Percentiles rank a stretch among this genome's conserved stretches.
Conservation (phyloP, 2,113 vertebrate genomes). For the Microcebus tavaratra region DNA sequence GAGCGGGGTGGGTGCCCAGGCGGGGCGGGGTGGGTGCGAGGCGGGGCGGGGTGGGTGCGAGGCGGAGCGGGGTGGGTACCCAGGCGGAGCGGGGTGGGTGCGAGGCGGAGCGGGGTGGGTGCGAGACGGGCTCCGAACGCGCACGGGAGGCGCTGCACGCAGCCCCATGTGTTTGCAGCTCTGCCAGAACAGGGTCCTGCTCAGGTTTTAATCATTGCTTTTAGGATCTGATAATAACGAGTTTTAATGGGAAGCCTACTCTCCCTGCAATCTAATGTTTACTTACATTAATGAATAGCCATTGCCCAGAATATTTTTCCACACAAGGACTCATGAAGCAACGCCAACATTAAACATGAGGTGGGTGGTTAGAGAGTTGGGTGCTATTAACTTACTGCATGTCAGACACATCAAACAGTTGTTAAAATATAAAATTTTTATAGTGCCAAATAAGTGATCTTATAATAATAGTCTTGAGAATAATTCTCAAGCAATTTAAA, state of each 20-base stretch:
- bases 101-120: no score
- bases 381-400: not conserved
- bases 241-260: slow-evolving; percentile 5
- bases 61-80: no score
- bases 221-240: slow-evolving; percentile 2
- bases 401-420: slow-evolving; percentile 62
- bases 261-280: not conserved
- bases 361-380: not conserved
- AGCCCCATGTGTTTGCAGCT: not conserved
- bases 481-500: slow-evolving; percentile 65
- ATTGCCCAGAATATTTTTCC: not conserved
- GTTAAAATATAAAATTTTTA: slow-evolving; percentile 55
- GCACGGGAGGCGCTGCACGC: not conserved
- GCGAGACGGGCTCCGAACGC: not conserved
- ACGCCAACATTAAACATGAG: slow-evolving; percentile 47
- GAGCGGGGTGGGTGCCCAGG: no score
- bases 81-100: no score
- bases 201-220: slow-evolving; percentile 20
- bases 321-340: slow-evolving; percentile 3
- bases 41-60: no score
- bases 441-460: slow-evolving; percentile 2
- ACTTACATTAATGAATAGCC: slow-evolving; percentile 36
- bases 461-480: slow-evolving; percentile 53
- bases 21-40: no score
- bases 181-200: not conserved